A percentile compares a stretch with the other conserved stretches of the same genome.
Conservation (phyloP, 2,888 invertebrate species). For the Phlogophora meticulosa region DNA sequence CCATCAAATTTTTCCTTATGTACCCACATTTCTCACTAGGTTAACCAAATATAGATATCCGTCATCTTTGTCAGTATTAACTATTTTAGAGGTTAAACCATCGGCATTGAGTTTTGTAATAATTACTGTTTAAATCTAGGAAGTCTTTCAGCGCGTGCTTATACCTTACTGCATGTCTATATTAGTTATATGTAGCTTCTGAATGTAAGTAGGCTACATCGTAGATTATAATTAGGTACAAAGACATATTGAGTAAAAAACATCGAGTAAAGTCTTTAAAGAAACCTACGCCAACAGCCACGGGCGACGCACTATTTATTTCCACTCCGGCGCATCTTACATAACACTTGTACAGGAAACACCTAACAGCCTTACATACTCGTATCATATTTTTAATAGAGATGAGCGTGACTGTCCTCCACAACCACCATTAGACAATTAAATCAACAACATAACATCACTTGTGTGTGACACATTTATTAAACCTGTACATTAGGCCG, state of each 20-base stretch:
- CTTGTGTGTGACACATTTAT: constrained; percentile 5
- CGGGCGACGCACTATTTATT: neutral
- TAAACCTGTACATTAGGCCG: constrained; percentile 16
- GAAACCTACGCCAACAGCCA: neutral
- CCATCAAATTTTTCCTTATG: constrained; percentile 16
- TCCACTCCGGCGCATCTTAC: neutral
- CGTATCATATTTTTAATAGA: constrained; percentile 1
- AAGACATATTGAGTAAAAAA: neutral
- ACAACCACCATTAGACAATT: constrained; percentile 13
- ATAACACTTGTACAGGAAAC: constrained; percentile 17
- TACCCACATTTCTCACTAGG: constrained; percentile 8
- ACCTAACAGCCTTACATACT: neutral
- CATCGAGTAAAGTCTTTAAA: neutral
- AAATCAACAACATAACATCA: constrained; percentile 2
- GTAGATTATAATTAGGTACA: too few species aligned
- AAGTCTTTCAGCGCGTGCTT: too few species aligned
- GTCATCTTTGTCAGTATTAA: neutral
- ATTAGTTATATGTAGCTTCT: too few species aligned
- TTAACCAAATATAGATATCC: constrained; percentile 1
- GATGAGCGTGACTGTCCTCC: neutral
- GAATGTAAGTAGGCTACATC: too few species aligned
- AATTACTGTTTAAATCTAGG: neutral
- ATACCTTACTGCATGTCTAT: too few species aligned
- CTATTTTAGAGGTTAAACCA: neutral
- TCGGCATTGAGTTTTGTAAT: neutral